Conservation (phyloP, 2,888 invertebrate species). For the Amiota mariae region DNA sequence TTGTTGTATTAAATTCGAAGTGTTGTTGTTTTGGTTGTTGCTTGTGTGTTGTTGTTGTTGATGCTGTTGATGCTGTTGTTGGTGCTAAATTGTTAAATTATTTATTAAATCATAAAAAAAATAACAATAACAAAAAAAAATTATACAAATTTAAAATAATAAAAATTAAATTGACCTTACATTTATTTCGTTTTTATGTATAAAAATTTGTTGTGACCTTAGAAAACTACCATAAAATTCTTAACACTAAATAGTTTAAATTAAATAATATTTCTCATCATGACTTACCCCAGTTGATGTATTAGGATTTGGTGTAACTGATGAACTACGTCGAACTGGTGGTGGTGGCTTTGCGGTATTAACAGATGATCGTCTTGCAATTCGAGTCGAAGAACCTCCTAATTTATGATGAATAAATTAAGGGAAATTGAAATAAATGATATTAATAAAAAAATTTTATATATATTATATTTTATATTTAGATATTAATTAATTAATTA, state of each 20-base stretch:
- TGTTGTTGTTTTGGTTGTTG: slow-evolving; percentile 37
- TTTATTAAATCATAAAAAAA: slow-evolving; percentile 43
- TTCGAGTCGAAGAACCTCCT: slow-evolving; percentile 62
- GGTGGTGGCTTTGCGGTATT: slow-evolving; percentile 82
- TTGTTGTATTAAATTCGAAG: slow-evolving; percentile 55
- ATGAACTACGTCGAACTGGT: slow-evolving; percentile 87
- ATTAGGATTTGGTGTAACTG: slow-evolving; percentile 73
- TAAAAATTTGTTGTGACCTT: slow-evolving; percentile 1
- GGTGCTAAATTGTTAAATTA: slow-evolving; percentile 44
- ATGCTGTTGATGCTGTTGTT: slow-evolving; percentile 25
- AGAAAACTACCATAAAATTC: neutral
- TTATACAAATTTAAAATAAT: slow-evolving; percentile 17
- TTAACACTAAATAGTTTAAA: too few relatives aligned
- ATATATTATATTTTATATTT: neutral
- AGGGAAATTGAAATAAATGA: neutral
- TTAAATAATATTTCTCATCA: neutral
- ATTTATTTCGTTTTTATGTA: slow-evolving; percentile 26
- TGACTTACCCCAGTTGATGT: slow-evolving; percentile 68
- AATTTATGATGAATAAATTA: slow-evolving; percentile 15
- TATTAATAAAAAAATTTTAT: slow-evolving; percentile 5
- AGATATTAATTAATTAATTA: slow-evolving; percentile 3
- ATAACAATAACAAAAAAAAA: slow-evolving; percentile 28
- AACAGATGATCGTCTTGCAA: slow-evolving; percentile 73
- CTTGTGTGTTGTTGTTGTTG: slow-evolving; percentile 41
- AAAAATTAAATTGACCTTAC: neutral